Conservation (phyloP, 2,113 vertebrate genomes). For the Paracanthobrama guichenoti region DNA sequence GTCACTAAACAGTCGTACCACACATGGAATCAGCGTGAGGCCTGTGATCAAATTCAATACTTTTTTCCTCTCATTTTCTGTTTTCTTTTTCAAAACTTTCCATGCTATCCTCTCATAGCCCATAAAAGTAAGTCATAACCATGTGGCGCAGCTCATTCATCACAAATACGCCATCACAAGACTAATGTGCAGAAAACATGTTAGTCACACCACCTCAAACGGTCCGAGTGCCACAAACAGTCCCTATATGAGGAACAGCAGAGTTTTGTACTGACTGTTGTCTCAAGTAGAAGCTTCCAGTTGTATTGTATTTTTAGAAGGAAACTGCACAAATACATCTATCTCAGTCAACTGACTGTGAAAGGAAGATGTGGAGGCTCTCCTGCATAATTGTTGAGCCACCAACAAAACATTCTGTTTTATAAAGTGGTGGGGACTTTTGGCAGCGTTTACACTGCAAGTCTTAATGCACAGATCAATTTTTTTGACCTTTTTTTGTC, state of each 20-base stretch:
- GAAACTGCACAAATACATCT: too few species aligned
- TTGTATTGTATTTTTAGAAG: not conserved
- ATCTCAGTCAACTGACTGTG: too few species aligned
- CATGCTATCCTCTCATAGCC: not conserved
- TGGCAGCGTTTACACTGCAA: too few species aligned
- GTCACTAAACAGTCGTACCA: constrained; percentile 10
- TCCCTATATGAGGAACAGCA: not conserved
- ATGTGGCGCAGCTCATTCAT: constrained; percentile 28
- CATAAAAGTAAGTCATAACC: constrained; percentile 32
- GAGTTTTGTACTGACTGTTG: not conserved
- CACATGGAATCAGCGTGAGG: constrained; percentile 38
- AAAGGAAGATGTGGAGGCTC: too few species aligned
- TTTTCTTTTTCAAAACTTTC: constrained; percentile 1
- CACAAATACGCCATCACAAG: constrained; percentile 3
- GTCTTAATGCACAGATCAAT: too few species aligned
- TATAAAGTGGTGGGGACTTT: too few species aligned
- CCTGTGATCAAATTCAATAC: constrained; percentile 18
- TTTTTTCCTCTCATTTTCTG: not conserved
- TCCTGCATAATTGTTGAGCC: too few species aligned
- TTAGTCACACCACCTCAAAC: not conserved
- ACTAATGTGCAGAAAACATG: constrained; percentile 21
- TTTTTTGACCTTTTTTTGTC: too few species aligned
- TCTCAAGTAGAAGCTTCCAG: not conserved
- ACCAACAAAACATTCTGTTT: too few species aligned
- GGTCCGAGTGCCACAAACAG: not conserved